phyloP scores from a whole-genome alignment of 2,797 vertebrate species.

The Ctenopoma kingsleyae region DNA sequence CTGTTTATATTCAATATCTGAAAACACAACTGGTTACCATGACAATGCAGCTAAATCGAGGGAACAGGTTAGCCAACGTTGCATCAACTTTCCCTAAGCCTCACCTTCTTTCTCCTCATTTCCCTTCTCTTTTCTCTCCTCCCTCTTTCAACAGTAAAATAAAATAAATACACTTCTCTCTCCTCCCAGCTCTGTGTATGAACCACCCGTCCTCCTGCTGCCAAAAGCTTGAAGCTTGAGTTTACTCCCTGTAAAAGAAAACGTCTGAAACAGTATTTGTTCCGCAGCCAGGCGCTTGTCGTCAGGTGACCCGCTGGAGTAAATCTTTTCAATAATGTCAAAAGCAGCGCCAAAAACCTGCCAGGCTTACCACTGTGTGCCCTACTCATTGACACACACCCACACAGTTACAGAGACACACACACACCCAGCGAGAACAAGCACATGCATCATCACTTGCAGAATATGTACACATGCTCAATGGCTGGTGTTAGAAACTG shows the following conservation, averaged over 20 bases:
- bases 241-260: conserved; percentile 66
- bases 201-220: conserved; percentile 45
- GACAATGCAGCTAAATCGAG: conserved; percentile 26
- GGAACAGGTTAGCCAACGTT: neutral
- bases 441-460: conserved; percentile 9
- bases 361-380: conserved; percentile 62
- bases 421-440: neutral
- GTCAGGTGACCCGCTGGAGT: conserved; percentile 75
- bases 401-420: neutral
- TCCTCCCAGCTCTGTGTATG: conserved; percentile 31
- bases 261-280: conserved; percentile 71
- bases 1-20: conserved; percentile 55
- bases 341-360: conserved; percentile 72
- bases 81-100: conserved; percentile 21
- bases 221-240: conserved; percentile 55
- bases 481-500: conserved; percentile 22
- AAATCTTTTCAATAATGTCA: conserved; percentile 76
- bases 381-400: conserved; percentile 23
- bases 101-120: conserved; percentile 49
- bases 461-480: neutral
- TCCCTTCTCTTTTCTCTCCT: conserved; percentile 37
- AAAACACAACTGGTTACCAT: conserved; percentile 60
- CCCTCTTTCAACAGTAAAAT: conserved; percentile 54
- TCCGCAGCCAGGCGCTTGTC: conserved; percentile 78
- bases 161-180: conserved; percentile 48